Evolutionary conservation across 2,797 vertebrate species (phyloP).

Genomic region (Australoheros facetus): DNA sequence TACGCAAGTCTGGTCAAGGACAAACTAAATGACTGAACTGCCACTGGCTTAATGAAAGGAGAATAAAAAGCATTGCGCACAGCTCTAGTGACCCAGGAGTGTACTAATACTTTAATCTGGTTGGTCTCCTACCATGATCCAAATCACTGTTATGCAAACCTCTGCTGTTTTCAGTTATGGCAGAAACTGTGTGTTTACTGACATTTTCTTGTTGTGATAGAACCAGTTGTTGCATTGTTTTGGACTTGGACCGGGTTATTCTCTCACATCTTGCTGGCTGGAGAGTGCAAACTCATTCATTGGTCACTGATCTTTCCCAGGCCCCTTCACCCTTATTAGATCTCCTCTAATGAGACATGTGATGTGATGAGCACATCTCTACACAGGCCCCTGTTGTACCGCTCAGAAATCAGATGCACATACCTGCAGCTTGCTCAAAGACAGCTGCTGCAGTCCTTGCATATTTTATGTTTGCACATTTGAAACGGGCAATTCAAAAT

Average conservation of each 20-base stretch:
- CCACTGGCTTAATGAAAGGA: constrained; percentile 4
- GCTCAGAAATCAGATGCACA: constrained; percentile 26
- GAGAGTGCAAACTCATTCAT: constrained; percentile 20
- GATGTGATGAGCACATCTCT: background rate
- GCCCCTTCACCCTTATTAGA: constrained; percentile 46
- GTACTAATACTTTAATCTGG: constrained; percentile 6
- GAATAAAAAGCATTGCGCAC: background rate
- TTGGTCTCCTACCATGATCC: background rate
- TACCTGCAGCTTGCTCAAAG: background rate
- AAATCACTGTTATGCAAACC: background rate
- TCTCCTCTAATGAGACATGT: constrained; percentile 5
- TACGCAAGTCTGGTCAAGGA: constrained; percentile 35
- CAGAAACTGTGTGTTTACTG: background rate
- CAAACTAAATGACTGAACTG: background rate
- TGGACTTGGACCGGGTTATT: constrained; percentile 6
- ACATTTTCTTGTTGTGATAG: background rate
- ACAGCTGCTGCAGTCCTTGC: constrained; percentile 10
- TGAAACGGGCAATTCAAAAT: background rate
- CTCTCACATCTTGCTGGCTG: constrained; percentile 19
- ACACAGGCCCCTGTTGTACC: background rate
- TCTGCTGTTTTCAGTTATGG: background rate
- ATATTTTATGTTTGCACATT: background rate
- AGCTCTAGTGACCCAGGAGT: background rate
- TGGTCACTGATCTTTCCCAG: constrained; percentile 40
- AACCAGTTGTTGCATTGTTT: constrained; percentile 9